Evolutionary conservation across 2,113 vertebrate species (phyloP), one percentile per base, ranked within the genome.

Genomic region (Typhlomys cinereus): DNA sequence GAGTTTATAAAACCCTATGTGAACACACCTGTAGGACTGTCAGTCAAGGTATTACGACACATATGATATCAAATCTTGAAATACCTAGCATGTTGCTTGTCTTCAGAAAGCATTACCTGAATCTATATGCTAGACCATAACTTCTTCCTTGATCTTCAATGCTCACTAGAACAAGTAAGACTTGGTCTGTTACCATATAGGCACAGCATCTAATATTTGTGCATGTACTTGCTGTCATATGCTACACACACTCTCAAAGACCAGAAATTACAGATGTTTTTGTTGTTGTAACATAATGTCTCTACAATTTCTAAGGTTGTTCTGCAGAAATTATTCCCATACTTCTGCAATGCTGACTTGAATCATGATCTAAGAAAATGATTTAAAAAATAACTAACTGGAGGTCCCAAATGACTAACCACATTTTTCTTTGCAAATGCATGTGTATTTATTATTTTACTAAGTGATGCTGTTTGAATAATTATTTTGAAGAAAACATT

Each of bases 321-420:
- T 90, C 93, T 85, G 79, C 3, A 75, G 21, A 82, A 74, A 75
- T 61, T 57, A 5, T 61, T 81, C 61, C 4, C 41, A 67, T 75
- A 80, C 4, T 81, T 79, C 39, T 78, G 75, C 64, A 46, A 85
- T 13, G 27, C 11, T 64, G 21, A 89, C 15, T 67, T 94, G 11
- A 6, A 39, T 41, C 9, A 15, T 75, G n/a, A 50, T 50, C 66
- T 74, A 89, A 87, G 34, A 86, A 88, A 87, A 76, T 66, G 82
- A 79, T 81, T 80, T 41, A 66, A 82, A 93, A 78, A 78, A n/a
- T n/a, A n/a, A n/a, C 67, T 89, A 93, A 82, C 36, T 52, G 29
- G 31, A 90, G 52, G 29, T 93, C 41, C 86, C 46, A 96, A 90
- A 85, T 83, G 27, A 66, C 1, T 76, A 78, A 57, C 70, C 75